These are phyloP conservation scores for Alcedo atthis DNA, from an alignment of 2,797 vertebrate genomes.

Conservation along the genomic window DNA sequence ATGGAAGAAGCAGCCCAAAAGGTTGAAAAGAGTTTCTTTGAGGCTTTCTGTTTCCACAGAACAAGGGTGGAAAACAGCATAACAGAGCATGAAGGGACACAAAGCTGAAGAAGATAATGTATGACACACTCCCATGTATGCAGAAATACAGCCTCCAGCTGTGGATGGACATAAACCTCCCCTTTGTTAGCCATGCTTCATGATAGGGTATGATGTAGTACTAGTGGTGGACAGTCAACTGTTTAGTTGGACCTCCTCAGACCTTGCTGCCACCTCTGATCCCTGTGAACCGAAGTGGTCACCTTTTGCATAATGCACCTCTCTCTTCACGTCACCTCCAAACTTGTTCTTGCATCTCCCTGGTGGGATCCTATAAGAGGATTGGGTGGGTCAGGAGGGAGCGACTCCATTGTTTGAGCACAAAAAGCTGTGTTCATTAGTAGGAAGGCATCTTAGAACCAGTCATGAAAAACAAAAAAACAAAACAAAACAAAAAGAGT, in stretches of 20 bases:
- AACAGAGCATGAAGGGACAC: not conserved
- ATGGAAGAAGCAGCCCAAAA: not conserved
- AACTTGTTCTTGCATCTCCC: not conserved
- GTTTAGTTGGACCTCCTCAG: not conserved
- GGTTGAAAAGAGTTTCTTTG: not conserved
- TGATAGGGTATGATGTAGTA: rapidly evolving
- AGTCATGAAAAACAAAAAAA: not conserved
- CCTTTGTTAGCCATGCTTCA: not conserved
- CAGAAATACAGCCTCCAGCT: not conserved
- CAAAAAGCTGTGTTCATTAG: slow-evolving; percentile 24
- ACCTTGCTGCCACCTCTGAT: not conserved
- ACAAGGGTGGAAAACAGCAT: not conserved
- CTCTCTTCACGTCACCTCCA: not conserved
- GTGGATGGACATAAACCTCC: not conserved
- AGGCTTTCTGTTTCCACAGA: not conserved
- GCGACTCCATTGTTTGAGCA: slow-evolving; percentile 4
- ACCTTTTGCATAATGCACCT: not conserved
- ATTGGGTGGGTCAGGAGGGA: slow-evolving; percentile 46
- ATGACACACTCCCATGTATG: rapidly evolving
- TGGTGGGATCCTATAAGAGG: slow-evolving; percentile 43
- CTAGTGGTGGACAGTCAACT: not conserved
- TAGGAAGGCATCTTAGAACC: slow-evolving; percentile 3
- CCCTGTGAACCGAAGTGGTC: not conserved
- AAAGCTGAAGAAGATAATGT: not conserved
- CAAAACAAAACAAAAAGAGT: not conserved